These are phyloP conservation scores for Sipha flava DNA, from an alignment of 1,140 invertebrate species.

Conservation along the genomic window DNA sequence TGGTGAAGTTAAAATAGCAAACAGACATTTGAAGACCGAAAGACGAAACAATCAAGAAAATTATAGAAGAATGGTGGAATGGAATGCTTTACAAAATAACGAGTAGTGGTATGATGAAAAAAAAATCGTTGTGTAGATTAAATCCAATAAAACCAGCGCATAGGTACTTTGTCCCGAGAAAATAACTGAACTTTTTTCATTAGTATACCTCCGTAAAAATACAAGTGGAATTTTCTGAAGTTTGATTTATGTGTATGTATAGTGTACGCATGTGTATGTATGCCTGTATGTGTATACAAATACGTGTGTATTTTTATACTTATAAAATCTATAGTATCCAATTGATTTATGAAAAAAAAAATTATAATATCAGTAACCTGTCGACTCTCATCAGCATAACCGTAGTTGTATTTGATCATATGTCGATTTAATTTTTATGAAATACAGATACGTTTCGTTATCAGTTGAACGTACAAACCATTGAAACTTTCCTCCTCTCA, in stretches of 20 bases:
- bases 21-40: too few relatives aligned
- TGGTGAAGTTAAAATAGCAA: too few relatives aligned
- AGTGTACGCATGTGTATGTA: background rate
- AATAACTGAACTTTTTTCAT: constrained; percentile 32
- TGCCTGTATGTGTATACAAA: too few relatives aligned
- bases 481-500: too few relatives aligned
- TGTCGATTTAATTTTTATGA: too few relatives aligned
- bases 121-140: constrained; percentile 3
- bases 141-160: background rate
- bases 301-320: too few relatives aligned
- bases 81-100: background rate
- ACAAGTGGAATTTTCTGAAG: constrained; percentile 11
- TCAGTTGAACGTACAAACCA: too few relatives aligned
- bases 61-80: background rate
- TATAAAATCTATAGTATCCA: background rate
- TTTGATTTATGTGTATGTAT: constrained; percentile 11
- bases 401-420: too few relatives aligned
- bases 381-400: too few relatives aligned
- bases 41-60: too few relatives aligned
- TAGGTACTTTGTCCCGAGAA: background rate
- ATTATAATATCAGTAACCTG: background rate
- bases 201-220: background rate
- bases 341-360: background rate
- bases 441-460: too few relatives aligned
- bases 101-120: background rate